phyloP scores from a whole-genome alignment of 1,140 invertebrate species.

The Drosophila ironensis region DNA sequence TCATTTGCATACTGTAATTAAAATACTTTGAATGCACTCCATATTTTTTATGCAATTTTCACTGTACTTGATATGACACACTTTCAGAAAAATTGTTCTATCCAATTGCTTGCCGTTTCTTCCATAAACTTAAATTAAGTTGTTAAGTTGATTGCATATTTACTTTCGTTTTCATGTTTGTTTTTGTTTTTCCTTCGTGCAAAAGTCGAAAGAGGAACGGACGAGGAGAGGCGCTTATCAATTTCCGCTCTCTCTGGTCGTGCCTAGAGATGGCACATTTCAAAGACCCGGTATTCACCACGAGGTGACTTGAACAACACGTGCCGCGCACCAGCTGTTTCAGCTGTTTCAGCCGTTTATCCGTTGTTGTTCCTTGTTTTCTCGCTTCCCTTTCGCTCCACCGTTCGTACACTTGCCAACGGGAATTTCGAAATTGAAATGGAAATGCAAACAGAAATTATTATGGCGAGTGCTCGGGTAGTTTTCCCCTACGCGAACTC shows the following conservation, averaged over 20 bases:
- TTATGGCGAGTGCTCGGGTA: too few species aligned
- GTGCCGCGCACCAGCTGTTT: constrained; percentile 24
- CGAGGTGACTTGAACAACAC: constrained; percentile 24
- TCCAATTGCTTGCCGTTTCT: background rate
- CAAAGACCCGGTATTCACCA: constrained; percentile 8
- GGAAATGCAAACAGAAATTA: too few species aligned
- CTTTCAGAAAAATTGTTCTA: too few species aligned
- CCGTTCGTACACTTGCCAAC: constrained; percentile 16
- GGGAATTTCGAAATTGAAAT: background rate
- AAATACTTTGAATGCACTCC: too few species aligned
- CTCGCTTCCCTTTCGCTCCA: background rate
- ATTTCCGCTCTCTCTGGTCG: background rate
- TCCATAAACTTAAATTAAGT: constrained; percentile 7
- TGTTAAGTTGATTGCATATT: constrained; percentile 55
- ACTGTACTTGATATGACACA: background rate
- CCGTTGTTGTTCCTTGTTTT: background rate
- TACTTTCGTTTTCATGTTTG: constrained; percentile 76
- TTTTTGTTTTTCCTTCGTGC: constrained; percentile 44
- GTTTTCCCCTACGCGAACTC: constrained; percentile 15
- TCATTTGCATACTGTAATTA: too few species aligned
- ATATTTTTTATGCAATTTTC: background rate
- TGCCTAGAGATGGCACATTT: constrained; percentile 1
- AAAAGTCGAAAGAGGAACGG: background rate
- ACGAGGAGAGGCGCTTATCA: constrained; percentile 7
- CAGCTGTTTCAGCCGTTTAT: background rate